Evolutionary conservation across 2,113 vertebrate species (phyloP).

Genomic region (Amazona vittata): DNA sequence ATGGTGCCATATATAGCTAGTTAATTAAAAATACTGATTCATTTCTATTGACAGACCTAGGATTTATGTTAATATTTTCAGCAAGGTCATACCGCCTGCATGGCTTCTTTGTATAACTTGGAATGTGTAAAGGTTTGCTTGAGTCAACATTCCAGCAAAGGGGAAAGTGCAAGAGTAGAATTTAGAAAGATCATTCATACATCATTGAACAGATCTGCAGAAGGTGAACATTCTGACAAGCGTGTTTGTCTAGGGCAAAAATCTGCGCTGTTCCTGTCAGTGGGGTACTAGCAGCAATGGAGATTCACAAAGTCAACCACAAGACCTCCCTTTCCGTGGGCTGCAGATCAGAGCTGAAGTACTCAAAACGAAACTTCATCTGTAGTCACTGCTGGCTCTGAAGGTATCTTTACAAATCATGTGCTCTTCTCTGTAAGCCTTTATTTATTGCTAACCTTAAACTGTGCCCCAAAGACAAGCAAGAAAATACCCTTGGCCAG

Average conservation of each 20-base stretch:
- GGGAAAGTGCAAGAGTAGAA: not conserved
- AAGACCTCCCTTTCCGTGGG: not conserved
- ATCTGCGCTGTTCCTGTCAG: not conserved
- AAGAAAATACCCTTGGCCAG: not conserved
- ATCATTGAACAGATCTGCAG: not conserved
- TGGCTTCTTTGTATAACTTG: not conserved
- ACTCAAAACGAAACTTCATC: not conserved
- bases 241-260: not conserved
- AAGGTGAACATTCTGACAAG: not conserved
- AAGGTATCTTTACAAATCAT: not conserved
- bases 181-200: not conserved
- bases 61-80: not conserved
- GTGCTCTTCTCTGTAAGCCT: not conserved
- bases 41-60: not conserved
- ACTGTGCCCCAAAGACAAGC: not conserved
- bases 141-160: not conserved
- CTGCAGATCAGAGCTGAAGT: not conserved
- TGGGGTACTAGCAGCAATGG: fast-evolving
- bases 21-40: conserved; percentile 4
- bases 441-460: not conserved
- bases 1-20: not conserved
- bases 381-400: not conserved
- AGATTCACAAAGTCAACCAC: not conserved
- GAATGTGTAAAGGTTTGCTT: not conserved
- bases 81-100: not conserved